Percentiles rank a stretch among this genome's conserved stretches.
phyloP scores from a whole-genome alignment of 2,113 vertebrate genomes.

The Myrmecobius fasciatus region DNA sequence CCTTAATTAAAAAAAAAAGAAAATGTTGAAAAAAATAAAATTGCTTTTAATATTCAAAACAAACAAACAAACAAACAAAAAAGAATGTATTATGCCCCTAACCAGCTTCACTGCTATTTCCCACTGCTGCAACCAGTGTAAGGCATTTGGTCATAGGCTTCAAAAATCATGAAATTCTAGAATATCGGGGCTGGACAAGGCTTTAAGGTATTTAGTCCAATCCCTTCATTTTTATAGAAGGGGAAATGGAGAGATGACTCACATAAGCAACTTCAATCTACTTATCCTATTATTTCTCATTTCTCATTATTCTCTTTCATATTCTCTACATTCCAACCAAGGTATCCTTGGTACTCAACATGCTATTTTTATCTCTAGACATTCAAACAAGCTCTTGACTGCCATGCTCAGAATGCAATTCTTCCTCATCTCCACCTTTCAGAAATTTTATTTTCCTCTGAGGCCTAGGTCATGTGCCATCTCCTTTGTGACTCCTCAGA shows the following conservation, averaged over 20 bases:
- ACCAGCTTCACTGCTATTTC: background rate
- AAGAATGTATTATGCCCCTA: no score
- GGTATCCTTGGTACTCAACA: background rate
- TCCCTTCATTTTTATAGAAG: background rate
- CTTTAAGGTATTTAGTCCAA: background rate
- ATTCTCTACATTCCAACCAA: background rate
- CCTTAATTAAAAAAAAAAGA: no score
- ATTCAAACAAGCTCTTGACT: background rate
- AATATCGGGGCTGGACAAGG: background rate
- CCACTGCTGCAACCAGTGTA: background rate
- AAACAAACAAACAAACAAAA: no score
- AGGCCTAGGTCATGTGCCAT: background rate
- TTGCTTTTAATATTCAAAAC: no score
- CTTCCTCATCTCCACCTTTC: background rate
- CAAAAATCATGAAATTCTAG: constrained; percentile 12
- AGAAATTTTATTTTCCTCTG: background rate
- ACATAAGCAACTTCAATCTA: background rate
- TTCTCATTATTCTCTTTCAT: background rate
- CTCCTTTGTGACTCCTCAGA: background rate
- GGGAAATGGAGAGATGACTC: background rate
- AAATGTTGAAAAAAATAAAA: no score
- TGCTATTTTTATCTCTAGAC: background rate
- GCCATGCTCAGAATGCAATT: background rate
- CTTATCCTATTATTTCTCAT: background rate
- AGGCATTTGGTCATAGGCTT: background rate